Percentiles rank a stretch among this genome's conserved stretches.
These are phyloP conservation scores for Ctenochaetus hawaiiensis DNA, from an alignment of 2,797 vertebrate species.

Conservation along the genomic window DNA sequence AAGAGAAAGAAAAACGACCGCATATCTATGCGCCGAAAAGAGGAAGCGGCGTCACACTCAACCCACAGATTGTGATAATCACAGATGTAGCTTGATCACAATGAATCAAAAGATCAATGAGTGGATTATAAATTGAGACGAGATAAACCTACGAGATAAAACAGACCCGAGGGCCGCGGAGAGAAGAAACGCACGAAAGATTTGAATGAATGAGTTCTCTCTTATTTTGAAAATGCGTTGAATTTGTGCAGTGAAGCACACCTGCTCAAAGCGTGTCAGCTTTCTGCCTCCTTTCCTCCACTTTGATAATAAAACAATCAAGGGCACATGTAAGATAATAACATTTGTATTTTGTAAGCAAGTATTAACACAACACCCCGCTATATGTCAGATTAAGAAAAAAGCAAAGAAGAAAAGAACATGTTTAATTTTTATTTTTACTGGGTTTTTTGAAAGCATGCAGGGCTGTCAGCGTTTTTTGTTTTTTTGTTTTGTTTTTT, in stretches of 20 bases:
- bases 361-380: background rate
- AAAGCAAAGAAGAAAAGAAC: background rate
- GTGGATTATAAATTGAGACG: background rate
- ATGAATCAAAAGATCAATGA: background rate
- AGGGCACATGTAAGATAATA: conserved; percentile 4
- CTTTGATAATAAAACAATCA: conserved; percentile 1
- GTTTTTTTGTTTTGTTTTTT: background rate
- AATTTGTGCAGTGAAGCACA: conserved; percentile 40
- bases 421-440: no score
- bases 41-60: conserved; percentile 75
- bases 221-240: conserved; percentile 53
- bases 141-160: background rate
- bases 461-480: background rate
- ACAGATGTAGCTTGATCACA: background rate
- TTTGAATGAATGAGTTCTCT: conserved; percentile 5
- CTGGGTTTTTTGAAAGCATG: background rate
- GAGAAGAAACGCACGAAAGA: background rate
- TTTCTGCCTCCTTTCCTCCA: background rate
- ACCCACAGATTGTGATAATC: conserved; percentile 24
- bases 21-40: conserved; percentile 65
- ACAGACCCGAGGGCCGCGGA: background rate
- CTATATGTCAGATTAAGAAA: background rate
- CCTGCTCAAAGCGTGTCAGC: conserved; percentile 41
- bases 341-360: background rate
- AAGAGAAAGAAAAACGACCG: conserved; percentile 14